Evolutionary conservation across 2,113 vertebrate genomes (phyloP).

Genomic region (Dicentrarchus labrax): DNA sequence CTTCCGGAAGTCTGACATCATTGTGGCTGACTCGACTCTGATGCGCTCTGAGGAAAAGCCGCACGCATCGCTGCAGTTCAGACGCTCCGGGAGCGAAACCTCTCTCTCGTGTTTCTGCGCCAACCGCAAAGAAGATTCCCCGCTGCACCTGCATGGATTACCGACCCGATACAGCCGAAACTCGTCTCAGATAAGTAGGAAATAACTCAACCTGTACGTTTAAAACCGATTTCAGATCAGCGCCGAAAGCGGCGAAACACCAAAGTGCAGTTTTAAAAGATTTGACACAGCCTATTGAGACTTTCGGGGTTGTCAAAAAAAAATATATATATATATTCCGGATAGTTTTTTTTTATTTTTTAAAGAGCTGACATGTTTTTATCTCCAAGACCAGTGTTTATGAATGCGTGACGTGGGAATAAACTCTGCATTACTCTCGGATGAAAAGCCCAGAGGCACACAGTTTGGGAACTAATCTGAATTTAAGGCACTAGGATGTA

Average conservation of each 20-base stretch:
- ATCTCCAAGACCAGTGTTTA: neutral
- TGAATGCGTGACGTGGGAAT: constrained; percentile 55
- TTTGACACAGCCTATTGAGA: constrained; percentile 12
- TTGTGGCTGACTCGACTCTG: neutral
- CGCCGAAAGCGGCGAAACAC: constrained; percentile 13
- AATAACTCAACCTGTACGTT: constrained; percentile 9
- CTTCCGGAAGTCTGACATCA: fast-evolving
- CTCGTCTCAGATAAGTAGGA: constrained; percentile 57
- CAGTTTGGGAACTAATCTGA: constrained; percentile 37
- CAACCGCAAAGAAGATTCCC: constrained; percentile 20
- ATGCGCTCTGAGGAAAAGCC: constrained; percentile 56
- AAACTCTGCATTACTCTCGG: constrained; percentile 42
- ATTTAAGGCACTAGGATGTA: constrained; percentile 60
- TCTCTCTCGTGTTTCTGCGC: constrained; percentile 28
- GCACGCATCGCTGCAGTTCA: constrained; percentile 58
- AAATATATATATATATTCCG: neutral
- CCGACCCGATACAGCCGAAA: neutral
- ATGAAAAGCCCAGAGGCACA: constrained; percentile 36
- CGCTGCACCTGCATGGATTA: constrained; percentile 38
- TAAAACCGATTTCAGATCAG: constrained; percentile 13
- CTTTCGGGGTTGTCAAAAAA: constrained; percentile 13
- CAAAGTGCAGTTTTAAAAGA: constrained; percentile 50
- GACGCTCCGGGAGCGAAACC: constrained; percentile 42
- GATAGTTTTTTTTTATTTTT: neutral
- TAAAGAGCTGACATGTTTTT: neutral